Base-by-base conservation (phyloP, 2,888 invertebrate species). In the Pardosa pseudoannulata region DNA sequence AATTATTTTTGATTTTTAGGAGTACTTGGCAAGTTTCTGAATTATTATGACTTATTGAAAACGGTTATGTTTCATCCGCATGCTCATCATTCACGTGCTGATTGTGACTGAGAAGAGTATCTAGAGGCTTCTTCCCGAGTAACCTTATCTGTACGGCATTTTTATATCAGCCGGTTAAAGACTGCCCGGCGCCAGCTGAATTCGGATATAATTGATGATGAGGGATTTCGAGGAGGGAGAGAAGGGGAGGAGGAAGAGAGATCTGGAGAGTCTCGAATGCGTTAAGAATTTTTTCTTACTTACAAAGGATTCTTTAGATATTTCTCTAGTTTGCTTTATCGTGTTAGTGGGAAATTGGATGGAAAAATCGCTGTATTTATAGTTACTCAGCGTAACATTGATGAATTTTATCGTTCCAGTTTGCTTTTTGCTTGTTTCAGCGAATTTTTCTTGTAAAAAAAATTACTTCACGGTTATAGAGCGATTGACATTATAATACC, bases 41-140 rank as follows among this genome's bases (percentile, higher is more conserved):
- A 81, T 81, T 81, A 73, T 81, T 73, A 81, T 81, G 80, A 81
- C 67, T 73, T 67, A 81, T 81, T 73, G 80, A 65, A 65, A 64
- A 80, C 27, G 73, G 65, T 64, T 67, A 39, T 80, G 80, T 80
- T 31, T 72, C 73, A 64, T 64, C 64, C 29, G n/a, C 9, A 31
- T 41, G 16, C 64, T 65, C 79, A 79, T 79, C 71, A 72, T 56
- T 79, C 79, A 79, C 36, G 29, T 32, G 64, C 28, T 79, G 67
- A 67, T 67, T 67, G 32, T 67, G 67, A 32, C n/a, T 11, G 27
- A 27, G 27, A n/a, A n/a, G n/a, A 27, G 70, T 70, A 70, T 70
- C 23, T 28, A 27, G 36, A 70, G 27, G 39, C 70, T 27, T 70
- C 70, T 41, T n/a, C n/a, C n/a, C 27, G 2, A 28, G 32, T 41